Base-by-base conservation (phyloP, 2,888 invertebrate genomes). In the Mellilla xanthometata region DNA sequence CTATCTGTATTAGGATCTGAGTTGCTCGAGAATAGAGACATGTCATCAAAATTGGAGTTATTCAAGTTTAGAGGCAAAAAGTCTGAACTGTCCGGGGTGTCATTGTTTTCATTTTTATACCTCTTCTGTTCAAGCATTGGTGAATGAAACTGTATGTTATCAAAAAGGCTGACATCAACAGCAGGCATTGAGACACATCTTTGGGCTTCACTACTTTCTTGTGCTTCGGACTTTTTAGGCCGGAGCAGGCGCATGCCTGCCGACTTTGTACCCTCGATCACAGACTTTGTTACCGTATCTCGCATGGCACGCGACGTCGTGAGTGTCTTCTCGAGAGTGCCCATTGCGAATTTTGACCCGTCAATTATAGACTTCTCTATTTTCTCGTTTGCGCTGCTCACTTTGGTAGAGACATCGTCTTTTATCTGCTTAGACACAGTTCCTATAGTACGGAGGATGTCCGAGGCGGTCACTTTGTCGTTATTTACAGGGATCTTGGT, bases 91-190 rank as follows among this genome's bases (percentile, higher is more conserved):
- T 52, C 63, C 30, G 57, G 53, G 9, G 41, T 38, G 31, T 23
- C 31, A 5, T 62, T 64, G 9, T 38, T 53, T 8, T 80, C 74
- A 56, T 68, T 76, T 24, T 59, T 58, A 41, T 69, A 74, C 42
- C 67, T 73, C 39, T 84, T 87, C 54, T 88, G 90, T 59, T 84
- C 82, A 26, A 82, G 62, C 35, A 92, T 72, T 1, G 93, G 93
- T 9, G 93, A 93, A 56, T 92, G 91, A 62, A 93, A 93, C 51
- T 91, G 91, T 50, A 93, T 92, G 30, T 91, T 91, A 60, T 91
- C 92, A 82, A 94, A 94, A 7, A 93, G 79, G 64, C 90, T 87
- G 3, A 91, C 85, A 61, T 92, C 90, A 26, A 82, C 86, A 11
- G 75, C 80, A 6, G 92, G 92, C 88, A 92, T 82, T 0, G 92